Percentiles rank a stretch among this genome's conserved stretches.
These are phyloP conservation scores for Argyresthia goedartella DNA, from an alignment of 2,888 invertebrate genomes.

Conservation along the genomic window DNA sequence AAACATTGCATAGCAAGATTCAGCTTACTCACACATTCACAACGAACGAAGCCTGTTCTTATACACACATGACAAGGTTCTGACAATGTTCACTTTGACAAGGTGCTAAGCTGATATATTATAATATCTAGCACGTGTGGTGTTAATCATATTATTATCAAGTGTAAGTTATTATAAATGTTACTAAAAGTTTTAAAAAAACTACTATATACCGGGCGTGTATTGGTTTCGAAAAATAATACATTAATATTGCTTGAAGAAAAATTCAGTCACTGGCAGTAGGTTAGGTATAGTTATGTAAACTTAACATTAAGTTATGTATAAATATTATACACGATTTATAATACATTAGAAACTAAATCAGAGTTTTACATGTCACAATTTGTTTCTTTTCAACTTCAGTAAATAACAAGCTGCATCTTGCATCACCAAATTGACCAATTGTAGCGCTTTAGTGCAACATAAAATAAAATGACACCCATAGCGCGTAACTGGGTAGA, in stretches of 20 bases:
- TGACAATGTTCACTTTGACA: no score
- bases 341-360: not conserved
- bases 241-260: not conserved
- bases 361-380: no score
- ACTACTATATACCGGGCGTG: not conserved
- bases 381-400: not conserved
- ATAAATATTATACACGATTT: not conserved
- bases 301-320: not conserved
- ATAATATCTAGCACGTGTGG: no score
- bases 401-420: not conserved
- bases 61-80: no score
- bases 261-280: not conserved
- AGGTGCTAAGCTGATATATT: no score
- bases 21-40: not conserved
- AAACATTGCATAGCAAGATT: not conserved
- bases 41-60: not conserved
- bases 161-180: no score
- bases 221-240: no score
- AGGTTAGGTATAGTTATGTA: not conserved
- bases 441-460: no score
- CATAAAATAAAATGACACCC: no score
- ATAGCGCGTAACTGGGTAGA: no score
- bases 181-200: no score
- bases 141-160: no score
- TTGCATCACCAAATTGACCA: not conserved